Percentiles rank a stretch among this genome's conserved stretches.
phyloP scores from a whole-genome alignment of 1,140 invertebrate genomes.

The Antheraea mylitta region DNA sequence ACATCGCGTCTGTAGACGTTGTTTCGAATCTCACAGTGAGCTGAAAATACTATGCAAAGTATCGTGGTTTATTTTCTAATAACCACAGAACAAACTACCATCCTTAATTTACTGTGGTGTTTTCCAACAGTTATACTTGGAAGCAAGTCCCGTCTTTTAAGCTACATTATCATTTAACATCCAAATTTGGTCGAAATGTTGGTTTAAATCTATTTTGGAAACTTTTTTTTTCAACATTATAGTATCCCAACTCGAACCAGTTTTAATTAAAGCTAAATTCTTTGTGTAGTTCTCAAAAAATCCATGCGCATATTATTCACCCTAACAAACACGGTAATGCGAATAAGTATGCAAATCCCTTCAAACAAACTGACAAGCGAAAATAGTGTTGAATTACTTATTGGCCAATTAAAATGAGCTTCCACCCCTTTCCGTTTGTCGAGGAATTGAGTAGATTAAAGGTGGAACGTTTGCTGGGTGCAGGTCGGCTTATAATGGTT shows the following conservation, averaged over 20 bases:
- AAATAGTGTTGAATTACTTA: slow-evolving; percentile 27
- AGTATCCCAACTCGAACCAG: not conserved
- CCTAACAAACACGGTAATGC: slow-evolving; percentile 2
- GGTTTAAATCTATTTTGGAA: too few species aligned
- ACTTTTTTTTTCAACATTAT: too few species aligned
- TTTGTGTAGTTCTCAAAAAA: not conserved
- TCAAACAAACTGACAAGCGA: slow-evolving; percentile 41
- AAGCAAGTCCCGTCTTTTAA: too few species aligned
- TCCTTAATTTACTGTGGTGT: too few species aligned
- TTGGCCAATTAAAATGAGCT: slow-evolving; percentile 22
- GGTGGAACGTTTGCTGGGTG: not conserved
- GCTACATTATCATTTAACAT: too few species aligned
- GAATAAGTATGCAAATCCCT: slow-evolving; percentile 53
- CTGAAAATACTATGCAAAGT: too few species aligned
- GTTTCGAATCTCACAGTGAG: too few species aligned
- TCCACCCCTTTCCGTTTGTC: not conserved
- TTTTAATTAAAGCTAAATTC: not conserved
- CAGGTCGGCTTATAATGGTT: not conserved
- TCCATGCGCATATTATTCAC: not conserved
- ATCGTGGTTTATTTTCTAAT: too few species aligned
- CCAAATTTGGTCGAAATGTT: too few species aligned
- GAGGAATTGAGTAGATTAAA: not conserved
- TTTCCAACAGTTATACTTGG: too few species aligned
- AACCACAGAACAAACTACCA: too few species aligned
- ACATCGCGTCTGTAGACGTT: too few species aligned